Conservation (phyloP, 2,888 invertebrate genomes). For the Penaeus monodon region DNA sequence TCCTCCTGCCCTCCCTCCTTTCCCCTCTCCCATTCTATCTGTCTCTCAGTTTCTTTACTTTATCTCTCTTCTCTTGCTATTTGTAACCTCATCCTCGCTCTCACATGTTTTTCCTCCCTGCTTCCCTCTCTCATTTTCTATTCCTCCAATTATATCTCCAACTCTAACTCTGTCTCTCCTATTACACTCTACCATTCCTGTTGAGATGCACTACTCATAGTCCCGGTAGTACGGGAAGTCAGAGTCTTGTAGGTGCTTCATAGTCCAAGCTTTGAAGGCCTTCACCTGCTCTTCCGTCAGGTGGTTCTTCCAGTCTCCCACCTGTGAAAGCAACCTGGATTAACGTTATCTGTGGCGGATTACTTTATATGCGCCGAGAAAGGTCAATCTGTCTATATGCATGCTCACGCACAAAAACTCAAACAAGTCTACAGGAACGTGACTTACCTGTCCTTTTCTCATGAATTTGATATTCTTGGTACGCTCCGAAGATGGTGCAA, state of each 20-base stretch:
- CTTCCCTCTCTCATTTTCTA: too few relatives aligned
- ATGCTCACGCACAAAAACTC: too few relatives aligned
- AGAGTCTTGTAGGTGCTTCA: conserved; percentile 29
- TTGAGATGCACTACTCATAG: not conserved
- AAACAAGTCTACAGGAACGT: not conserved
- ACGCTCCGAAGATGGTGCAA: not conserved
- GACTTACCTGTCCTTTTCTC: conserved; percentile 58
- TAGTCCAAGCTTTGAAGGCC: conserved; percentile 61
- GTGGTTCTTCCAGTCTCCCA: conserved; percentile 61
- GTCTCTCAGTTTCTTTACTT: too few relatives aligned
- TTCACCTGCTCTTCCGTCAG: conserved; percentile 43
- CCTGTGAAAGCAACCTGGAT: conserved; percentile 17
- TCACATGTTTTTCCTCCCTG: too few relatives aligned
- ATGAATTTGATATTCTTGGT: conserved; percentile 54
- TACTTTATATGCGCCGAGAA: too few relatives aligned
- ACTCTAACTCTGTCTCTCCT: not conserved
- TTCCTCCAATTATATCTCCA: not conserved
- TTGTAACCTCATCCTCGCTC: too few relatives aligned
- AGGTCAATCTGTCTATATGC: not conserved
- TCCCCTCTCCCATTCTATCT: too few relatives aligned
- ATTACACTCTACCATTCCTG: too few relatives aligned
- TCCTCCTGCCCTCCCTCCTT: too few relatives aligned
- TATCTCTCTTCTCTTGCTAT: too few relatives aligned
- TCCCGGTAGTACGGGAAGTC: conserved; percentile 61
- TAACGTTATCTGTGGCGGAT: not conserved